These are phyloP conservation scores for Gerris lacustris DNA, from an alignment of 2,888 invertebrate species.

Conservation along the genomic window DNA sequence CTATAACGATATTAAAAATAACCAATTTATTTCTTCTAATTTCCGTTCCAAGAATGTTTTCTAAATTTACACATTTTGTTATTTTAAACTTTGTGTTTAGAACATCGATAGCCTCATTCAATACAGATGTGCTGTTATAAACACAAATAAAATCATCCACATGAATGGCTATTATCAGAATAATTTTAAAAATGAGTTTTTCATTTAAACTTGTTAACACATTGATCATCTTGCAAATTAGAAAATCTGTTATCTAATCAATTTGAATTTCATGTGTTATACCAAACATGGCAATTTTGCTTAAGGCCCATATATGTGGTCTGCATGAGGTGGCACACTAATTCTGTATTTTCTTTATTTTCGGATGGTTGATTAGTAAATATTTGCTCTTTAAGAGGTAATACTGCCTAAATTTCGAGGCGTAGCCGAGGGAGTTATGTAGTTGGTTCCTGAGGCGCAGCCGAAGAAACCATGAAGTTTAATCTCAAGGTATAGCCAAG, in stretches of 20 bases:
- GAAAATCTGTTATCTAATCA: not conserved
- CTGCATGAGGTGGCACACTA: not conserved
- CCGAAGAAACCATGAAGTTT: no score
- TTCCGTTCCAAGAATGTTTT: conserved; percentile 12
- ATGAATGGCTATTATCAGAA: conserved; percentile 5
- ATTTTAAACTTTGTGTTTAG: conserved; percentile 17
- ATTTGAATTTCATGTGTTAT: not conserved
- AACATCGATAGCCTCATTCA: conserved; percentile 4
- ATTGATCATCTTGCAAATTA: conserved; percentile 16
- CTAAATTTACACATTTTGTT: conserved; percentile 13
- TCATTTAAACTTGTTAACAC: conserved; percentile 9
- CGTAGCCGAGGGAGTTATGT: no score
- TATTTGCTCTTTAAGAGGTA: conserved; percentile 13
- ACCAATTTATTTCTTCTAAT: not conserved
- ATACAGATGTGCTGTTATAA: conserved; percentile 7
- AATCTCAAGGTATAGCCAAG: no score
- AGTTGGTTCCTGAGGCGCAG: no score
- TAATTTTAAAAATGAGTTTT: not conserved
- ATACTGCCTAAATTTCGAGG: no score
- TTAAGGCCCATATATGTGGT: not conserved
- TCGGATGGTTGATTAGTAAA: conserved; percentile 18
- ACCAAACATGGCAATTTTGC: not conserved
- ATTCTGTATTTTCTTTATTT: conserved; percentile 6
- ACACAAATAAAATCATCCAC: conserved; percentile 15
- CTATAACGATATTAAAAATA: no score